Conservation (phyloP, 2,888 invertebrate genomes). For the Rhagonycha fulva region DNA sequence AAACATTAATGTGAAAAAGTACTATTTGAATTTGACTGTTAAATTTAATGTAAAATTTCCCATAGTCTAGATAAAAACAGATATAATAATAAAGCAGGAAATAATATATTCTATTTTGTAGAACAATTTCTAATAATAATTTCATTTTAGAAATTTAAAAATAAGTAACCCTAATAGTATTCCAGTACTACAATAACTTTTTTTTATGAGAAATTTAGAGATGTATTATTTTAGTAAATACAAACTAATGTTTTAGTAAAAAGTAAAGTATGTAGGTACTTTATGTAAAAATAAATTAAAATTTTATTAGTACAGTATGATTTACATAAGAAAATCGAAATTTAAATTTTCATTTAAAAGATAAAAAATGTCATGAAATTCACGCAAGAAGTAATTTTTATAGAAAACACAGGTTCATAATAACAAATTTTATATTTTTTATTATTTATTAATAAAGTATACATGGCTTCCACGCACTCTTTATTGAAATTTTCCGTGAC, state of each 20-base stretch:
- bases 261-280: not conserved
- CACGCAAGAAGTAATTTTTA: too few relatives aligned
- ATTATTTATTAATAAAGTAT: too few relatives aligned
- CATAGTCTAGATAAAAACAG: too few relatives aligned
- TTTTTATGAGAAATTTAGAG: not conserved
- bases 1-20: too few relatives aligned
- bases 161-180: not conserved
- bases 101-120: not conserved
- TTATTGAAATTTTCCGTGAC: too few relatives aligned
- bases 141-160: not conserved
- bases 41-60: not conserved
- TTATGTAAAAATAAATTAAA: not conserved
- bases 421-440: too few relatives aligned
- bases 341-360: not conserved
- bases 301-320: not conserved
- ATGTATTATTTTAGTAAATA: not conserved
- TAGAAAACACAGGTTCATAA: too few relatives aligned
- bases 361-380: too few relatives aligned
- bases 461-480: too few relatives aligned
- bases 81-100: not conserved
- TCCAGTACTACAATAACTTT: not conserved
- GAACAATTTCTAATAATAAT: not conserved
- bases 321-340: not conserved
- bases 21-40: not conserved
- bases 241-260: not conserved